Base-by-base conservation (phyloP, 1,140 invertebrate genomes). In the Drosophila kohkoa region DNA sequence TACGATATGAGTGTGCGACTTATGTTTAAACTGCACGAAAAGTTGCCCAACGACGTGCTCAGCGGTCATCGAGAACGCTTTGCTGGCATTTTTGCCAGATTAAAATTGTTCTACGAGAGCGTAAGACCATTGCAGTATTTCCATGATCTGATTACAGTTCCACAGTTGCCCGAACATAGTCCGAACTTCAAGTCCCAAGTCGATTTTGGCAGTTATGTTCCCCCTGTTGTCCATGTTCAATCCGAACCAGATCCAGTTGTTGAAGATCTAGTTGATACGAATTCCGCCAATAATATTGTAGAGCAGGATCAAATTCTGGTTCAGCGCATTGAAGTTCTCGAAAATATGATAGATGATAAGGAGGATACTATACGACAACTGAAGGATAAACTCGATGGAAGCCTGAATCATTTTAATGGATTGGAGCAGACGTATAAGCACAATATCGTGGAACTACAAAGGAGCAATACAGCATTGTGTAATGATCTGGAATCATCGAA, bases 1-100 rank as follows among this genome's bases (percentile, higher is more conserved):
- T 99, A 99, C 92, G 99, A 99, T 94, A 98, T 97, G 91, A 96
- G 96, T 77, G 99, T 99, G 7, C 98, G 99, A 93, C 96, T 99
- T 59, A 94, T 99, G 74, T 99, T 99, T 93, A 97, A 97, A 88
- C 94, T 99, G 11, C 99, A 99, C 93, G 96, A 96, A 77, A 95
- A 96, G 77, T 93, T 99, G 67, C 97, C 98, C 2, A 95, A 97
- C 11, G 98, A 99, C 93, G 96, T 97, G 10, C 93, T 99, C 15
- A 93, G 94, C 46, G 99, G 98, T 5, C 99, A 99, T 92, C 94
- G 99, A 64, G 96, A 98, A 81, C 94, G 99, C 79, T 99, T 98
- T 93, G 93, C 96, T 20, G 96, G 97, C 86, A 96, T 99, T 88
- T 99, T 99, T 92, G 95, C 95, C 76, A 95, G 96, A 79, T 93